Conservation (phyloP, 2,113 vertebrate species). For the Bucco capensis region DNA sequence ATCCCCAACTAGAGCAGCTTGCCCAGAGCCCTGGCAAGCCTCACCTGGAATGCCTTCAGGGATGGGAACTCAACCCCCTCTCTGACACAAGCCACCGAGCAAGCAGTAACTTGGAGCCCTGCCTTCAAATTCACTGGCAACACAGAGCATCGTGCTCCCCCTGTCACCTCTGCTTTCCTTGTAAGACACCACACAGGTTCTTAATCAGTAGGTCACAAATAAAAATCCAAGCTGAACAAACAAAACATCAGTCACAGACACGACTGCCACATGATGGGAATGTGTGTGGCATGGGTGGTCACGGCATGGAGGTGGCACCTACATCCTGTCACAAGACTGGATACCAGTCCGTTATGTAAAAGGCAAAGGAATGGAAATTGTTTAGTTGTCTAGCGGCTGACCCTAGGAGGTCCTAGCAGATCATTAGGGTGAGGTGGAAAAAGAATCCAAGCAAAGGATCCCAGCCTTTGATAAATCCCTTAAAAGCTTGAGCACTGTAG, state of each 20-base stretch:
- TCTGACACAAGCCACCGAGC: neutral
- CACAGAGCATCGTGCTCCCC: no score
- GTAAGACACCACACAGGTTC: neutral
- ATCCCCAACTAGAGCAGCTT: no score
- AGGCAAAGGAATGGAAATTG: neutral
- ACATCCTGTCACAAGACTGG: neutral
- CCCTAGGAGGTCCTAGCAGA: neutral
- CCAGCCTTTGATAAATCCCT: neutral
- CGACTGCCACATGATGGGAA: neutral
- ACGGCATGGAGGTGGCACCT: rapidly evolving
- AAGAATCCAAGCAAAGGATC: neutral
- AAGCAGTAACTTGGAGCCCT: neutral
- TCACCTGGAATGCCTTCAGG: no score
- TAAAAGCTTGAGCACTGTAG: neutral
- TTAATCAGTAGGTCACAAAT: neutral
- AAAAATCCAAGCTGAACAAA: neutral
- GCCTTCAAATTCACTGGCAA: neutral
- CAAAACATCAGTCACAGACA: rapidly evolving
- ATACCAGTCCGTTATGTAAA: neutral
- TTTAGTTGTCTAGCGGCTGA: no score
- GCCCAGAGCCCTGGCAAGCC: no score
- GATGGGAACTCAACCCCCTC: no score
- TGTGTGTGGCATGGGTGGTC: rapidly evolving
- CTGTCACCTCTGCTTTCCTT: neutral
- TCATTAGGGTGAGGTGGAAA: neutral